These are phyloP conservation scores for Morelia viridis DNA, from an alignment of 2,797 vertebrate species.

Conservation along the genomic window DNA sequence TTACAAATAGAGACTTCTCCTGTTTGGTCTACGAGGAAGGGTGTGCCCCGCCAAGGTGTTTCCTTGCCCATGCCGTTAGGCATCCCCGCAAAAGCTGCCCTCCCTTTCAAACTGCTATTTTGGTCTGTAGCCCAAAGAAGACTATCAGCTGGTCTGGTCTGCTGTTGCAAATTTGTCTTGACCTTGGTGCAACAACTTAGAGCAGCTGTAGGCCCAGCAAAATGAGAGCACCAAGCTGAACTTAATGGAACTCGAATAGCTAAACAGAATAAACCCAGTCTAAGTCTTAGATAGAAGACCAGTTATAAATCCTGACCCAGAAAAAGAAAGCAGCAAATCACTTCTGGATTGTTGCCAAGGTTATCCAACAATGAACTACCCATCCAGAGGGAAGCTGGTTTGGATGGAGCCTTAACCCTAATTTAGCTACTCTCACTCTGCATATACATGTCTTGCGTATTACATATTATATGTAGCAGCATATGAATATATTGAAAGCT, in stretches of 20 bases:
- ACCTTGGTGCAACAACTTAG: background rate
- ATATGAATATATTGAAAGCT: background rate
- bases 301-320: background rate
- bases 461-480: background rate
- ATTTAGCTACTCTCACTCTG: background rate
- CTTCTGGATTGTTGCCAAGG: background rate
- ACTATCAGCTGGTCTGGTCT: background rate
- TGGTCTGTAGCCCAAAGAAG: background rate
- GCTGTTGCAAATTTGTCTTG: background rate
- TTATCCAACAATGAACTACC: background rate
- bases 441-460: background rate
- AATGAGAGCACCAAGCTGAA: background rate
- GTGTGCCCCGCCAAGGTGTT: conserved; percentile 4
- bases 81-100: background rate
- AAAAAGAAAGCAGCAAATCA: background rate
- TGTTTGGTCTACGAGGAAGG: conserved; percentile 64
- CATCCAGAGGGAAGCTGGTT: background rate
- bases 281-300: background rate
- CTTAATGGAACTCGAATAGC: background rate
- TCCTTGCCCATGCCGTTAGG: conserved; percentile 13
- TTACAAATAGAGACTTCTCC: conserved; percentile 64
- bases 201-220: background rate
- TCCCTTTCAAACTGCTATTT: background rate
- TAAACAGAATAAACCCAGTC: background rate
- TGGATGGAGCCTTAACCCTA: background rate